phyloP scores from a whole-genome alignment of 1,140 invertebrate genomes.

The Caenorhabditis briggsae region DNA sequence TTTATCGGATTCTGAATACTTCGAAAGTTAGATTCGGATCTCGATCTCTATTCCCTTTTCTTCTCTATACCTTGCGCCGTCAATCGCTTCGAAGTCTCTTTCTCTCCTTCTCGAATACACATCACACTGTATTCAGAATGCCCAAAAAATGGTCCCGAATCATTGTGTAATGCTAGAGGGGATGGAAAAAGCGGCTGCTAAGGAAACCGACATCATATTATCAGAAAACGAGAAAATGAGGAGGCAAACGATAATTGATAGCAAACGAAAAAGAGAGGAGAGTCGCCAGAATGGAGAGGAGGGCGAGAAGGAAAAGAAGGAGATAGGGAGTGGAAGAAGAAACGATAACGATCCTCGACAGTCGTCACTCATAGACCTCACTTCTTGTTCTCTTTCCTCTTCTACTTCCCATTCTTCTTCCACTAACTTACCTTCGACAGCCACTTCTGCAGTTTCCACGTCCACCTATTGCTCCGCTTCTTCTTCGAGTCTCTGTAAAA shows the following conservation, averaged over 20 bases:
- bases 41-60: not conserved
- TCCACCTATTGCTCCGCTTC: constrained; percentile 10
- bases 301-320: not conserved
- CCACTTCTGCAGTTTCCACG: not conserved
- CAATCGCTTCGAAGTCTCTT: not conserved
- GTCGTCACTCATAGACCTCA: constrained; percentile 55
- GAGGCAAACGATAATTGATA: constrained; percentile 26
- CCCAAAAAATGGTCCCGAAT: constrained; percentile 46
- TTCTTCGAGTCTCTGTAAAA: not conserved
- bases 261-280: constrained; percentile 22
- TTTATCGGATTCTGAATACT: not conserved
- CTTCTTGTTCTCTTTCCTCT: constrained; percentile 34
- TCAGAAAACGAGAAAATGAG: constrained; percentile 52
- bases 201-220: constrained; percentile 21
- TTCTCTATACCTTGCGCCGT: not conserved
- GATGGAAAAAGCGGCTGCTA: constrained; percentile 44
- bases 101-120: not conserved
- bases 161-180: constrained; percentile 42
- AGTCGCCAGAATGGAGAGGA: not conserved
- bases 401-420: constrained; percentile 15
- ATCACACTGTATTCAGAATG: not conserved
- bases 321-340: constrained; percentile 32
- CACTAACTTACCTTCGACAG: constrained; percentile 8
- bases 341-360: constrained; percentile 58
- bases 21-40: not conserved